Conservation (phyloP, 2,113 vertebrate species). For the Nymphicus hollandicus region DNA sequence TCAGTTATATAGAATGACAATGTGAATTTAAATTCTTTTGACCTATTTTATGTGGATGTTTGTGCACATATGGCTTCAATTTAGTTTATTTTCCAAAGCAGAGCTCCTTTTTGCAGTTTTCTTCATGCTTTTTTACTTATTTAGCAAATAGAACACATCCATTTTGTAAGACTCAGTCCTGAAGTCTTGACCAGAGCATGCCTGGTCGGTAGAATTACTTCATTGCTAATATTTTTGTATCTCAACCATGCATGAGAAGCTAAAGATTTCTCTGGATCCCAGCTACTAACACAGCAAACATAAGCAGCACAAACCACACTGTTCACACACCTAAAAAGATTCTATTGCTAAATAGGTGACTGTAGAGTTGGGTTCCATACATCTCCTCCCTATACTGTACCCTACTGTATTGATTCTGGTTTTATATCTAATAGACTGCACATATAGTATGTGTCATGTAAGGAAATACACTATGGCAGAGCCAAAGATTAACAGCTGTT, state of each 20-base stretch:
- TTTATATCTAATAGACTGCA: neutral
- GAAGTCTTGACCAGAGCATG: neutral
- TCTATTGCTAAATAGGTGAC: neutral
- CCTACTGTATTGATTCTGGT: neutral
- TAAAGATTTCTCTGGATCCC: neutral
- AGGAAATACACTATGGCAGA: neutral
- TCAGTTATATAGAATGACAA: neutral
- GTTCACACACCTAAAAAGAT: neutral
- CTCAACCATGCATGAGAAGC: neutral
- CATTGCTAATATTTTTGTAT: neutral
- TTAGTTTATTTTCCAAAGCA: neutral
- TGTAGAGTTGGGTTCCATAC: neutral
- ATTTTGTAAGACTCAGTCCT: neutral
- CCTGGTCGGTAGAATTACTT: neutral
- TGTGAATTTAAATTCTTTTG: neutral
- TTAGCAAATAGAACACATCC: neutral
- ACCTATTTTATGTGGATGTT: neutral
- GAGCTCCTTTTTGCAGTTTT: neutral
- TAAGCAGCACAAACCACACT: neutral
- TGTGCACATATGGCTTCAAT: neutral
- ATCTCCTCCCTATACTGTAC: neutral
- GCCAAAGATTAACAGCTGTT: neutral
- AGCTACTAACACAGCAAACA: neutral
- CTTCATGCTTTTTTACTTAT: neutral
- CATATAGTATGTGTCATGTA: accelerated